A percentile compares a stretch with the other conserved stretches of the same genome.
phyloP scores from a whole-genome alignment of 2,797 vertebrate species.

The Scleropages formosus region DNA sequence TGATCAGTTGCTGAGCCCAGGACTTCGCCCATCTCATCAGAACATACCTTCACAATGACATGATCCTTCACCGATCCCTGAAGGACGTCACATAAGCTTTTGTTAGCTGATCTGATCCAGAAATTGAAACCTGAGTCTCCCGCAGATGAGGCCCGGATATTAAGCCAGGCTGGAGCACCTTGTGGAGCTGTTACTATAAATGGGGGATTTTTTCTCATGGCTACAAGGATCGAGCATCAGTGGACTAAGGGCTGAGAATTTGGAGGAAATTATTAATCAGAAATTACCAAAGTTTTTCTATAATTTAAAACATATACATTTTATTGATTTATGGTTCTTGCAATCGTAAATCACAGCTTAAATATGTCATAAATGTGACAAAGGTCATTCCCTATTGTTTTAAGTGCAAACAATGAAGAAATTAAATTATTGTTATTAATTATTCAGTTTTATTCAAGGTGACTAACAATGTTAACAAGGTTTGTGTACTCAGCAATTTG shows the following conservation, averaged over 20 bases:
- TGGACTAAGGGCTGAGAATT: not conserved
- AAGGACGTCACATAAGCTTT: conserved; percentile 48
- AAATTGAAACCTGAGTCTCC: conserved; percentile 31
- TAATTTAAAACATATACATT: no score
- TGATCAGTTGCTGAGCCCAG: conserved; percentile 26
- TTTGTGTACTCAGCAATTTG: no score
- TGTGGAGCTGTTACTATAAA: conserved; percentile 12
- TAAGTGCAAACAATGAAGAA: no score
- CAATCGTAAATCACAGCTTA: no score
- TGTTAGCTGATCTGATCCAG: conserved; percentile 57
- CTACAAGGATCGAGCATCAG: not conserved
- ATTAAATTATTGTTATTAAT: no score
- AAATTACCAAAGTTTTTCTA: no score
- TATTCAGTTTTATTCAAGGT: no score
- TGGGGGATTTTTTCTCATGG: not conserved
- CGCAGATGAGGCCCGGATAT: conserved; percentile 19
- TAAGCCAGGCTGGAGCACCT: conserved; percentile 5
- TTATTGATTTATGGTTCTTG: no score
- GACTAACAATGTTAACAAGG: no score
- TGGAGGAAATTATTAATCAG: not conserved
- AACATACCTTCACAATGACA: conserved; percentile 59
- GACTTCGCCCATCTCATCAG: conserved; percentile 53
- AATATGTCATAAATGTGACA: no score
- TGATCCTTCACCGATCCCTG: conserved; percentile 53
- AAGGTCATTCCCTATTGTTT: no score